Conservation (phyloP, 2,888 invertebrate species). For the Halocaridina rubra region DNA sequence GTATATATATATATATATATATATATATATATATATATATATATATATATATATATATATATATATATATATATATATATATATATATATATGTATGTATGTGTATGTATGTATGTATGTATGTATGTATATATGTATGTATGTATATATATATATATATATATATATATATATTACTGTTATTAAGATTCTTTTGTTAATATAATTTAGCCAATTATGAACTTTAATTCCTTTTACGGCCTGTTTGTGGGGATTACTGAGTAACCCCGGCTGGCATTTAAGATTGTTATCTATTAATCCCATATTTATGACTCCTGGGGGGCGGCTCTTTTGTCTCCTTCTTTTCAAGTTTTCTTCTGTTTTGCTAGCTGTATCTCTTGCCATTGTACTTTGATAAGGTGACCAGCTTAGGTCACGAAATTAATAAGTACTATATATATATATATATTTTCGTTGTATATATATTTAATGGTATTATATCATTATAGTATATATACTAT, state of each 20-base stretch:
- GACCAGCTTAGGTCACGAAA: too few species aligned
- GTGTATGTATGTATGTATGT: background rate
- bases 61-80: constrained; percentile 25
- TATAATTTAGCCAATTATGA: background rate
- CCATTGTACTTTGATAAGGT: too few species aligned
- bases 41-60: constrained; percentile 26
- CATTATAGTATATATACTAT: background rate
- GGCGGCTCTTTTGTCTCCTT: too few species aligned
- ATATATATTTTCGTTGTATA: background rate
- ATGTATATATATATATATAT: constrained; percentile 1
- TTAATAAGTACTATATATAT: background rate
- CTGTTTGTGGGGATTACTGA: too few species aligned
- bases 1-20: constrained; percentile 2
- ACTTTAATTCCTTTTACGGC: too few species aligned
- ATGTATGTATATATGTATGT: constrained; percentile 20
- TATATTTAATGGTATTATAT: background rate
- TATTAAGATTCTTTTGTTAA: background rate
- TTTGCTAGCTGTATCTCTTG: too few species aligned
- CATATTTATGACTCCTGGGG: too few species aligned
- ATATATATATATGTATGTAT: constrained; percentile 18
- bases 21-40: constrained; percentile 27
- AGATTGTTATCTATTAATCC: too few species aligned
- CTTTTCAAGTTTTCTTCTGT: too few species aligned
- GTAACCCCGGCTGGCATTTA: too few species aligned
- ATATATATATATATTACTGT: background rate